These are phyloP conservation scores for Tetheella fluctuosa DNA, from an alignment of 2,888 invertebrate genomes.

Conservation along the genomic window DNA sequence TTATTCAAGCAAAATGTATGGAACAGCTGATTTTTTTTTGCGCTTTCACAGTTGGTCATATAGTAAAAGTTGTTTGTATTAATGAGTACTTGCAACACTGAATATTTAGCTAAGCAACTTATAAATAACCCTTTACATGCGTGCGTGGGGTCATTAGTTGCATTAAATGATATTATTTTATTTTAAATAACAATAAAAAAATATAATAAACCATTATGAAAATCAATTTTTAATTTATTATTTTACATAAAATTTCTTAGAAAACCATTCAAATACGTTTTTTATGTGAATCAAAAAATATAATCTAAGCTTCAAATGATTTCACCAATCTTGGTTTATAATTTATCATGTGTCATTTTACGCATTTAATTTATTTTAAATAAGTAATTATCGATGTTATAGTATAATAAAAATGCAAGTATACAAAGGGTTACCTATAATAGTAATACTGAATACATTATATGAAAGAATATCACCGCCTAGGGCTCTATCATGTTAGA, in stretches of 20 bases:
- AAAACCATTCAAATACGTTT: too few relatives aligned
- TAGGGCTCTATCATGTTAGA: not conserved
- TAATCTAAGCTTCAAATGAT: not conserved
- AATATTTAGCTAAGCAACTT: too few relatives aligned
- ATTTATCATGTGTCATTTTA: not conserved
- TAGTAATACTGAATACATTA: not conserved
- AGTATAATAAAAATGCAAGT: not conserved
- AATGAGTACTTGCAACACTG: too few relatives aligned
- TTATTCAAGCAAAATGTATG: too few relatives aligned
- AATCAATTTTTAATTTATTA: too few relatives aligned
- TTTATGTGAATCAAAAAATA: too few relatives aligned
- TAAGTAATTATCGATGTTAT: not conserved
- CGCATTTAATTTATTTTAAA: not conserved
- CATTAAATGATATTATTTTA: not conserved
- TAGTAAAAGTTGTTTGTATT: too few relatives aligned
- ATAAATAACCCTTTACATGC: not conserved
- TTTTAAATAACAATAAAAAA: not conserved
- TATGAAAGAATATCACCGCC: not conserved
- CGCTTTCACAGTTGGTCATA: too few relatives aligned
- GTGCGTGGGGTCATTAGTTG: not conserved
- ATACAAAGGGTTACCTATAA: constrained; percentile 3
- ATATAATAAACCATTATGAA: not conserved
- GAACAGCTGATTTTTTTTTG: too few relatives aligned
- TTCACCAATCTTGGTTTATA: not conserved
- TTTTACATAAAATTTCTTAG: too few relatives aligned